These are phyloP conservation scores for Karalla daura DNA, from an alignment of 2,797 vertebrate species.

Conservation along the genomic window DNA sequence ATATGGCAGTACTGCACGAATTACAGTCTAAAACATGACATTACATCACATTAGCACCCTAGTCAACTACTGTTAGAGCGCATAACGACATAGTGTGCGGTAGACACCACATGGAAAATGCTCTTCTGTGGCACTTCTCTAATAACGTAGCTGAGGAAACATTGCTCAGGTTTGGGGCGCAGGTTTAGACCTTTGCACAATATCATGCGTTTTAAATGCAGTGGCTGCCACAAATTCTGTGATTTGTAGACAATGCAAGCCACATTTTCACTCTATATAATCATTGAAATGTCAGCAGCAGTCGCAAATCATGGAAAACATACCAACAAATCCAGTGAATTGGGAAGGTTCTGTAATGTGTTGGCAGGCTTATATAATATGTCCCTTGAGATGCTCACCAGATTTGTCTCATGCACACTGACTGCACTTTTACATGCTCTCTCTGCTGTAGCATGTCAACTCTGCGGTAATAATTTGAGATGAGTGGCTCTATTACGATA, in stretches of 20 bases:
- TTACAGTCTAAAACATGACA: too few relatives aligned
- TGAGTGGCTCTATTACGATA: background rate
- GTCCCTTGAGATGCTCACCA: background rate
- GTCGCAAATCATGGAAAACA: too few relatives aligned
- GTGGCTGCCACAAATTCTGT: background rate
- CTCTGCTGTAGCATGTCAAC: conserved; percentile 13
- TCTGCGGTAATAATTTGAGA: conserved; percentile 7
- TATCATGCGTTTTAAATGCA: background rate
- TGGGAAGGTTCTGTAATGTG: too few relatives aligned
- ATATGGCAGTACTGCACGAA: too few relatives aligned
- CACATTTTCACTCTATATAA: too few relatives aligned
- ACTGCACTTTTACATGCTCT: conserved; percentile 1
- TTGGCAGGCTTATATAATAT: background rate
- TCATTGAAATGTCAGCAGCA: too few relatives aligned
- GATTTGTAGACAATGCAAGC: background rate
- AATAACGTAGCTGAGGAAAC: background rate
- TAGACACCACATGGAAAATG: background rate
- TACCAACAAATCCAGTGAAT: too few relatives aligned
- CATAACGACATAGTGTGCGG: background rate
- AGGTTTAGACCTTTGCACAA: background rate
- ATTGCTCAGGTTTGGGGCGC: background rate
- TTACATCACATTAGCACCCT: background rate
- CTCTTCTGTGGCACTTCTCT: background rate
- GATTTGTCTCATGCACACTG: conserved; percentile 1
- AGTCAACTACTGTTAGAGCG: background rate